Conservation (phyloP, 2,888 invertebrate genomes). For the Omphaloscelis lunosa region DNA sequence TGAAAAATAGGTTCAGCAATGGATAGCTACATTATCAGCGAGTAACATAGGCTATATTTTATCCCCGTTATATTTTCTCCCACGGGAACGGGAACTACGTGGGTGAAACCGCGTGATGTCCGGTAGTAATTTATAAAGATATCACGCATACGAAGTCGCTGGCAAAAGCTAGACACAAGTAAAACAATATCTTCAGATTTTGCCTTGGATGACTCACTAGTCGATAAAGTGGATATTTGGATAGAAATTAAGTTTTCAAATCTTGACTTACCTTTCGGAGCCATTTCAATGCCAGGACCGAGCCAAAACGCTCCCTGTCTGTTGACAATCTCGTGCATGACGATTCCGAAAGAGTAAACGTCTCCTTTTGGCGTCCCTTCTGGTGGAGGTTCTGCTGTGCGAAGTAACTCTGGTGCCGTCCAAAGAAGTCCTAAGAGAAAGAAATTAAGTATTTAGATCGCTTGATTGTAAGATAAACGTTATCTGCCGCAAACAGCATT, state of each 20-base stretch:
- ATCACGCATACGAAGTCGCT: too few relatives aligned
- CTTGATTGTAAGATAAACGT: not conserved
- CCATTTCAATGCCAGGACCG: conserved; percentile 91
- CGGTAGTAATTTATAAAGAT: too few relatives aligned
- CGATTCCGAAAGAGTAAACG: conserved; percentile 98
- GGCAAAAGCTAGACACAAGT: not conserved
- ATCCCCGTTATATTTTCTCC: too few relatives aligned
- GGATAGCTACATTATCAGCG: too few relatives aligned
- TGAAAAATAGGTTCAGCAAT: too few relatives aligned
- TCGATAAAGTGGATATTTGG: not conserved
- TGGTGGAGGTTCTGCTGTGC: conserved; percentile 91
- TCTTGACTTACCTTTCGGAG: conserved; percentile 92
- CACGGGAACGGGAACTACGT: too few relatives aligned
- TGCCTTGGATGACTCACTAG: not conserved
- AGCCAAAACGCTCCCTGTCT: conserved; percentile 97
- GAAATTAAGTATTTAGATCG: not conserved
- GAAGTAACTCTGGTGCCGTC: conserved; percentile 97
- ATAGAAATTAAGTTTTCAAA: not conserved
- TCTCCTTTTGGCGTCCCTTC: conserved; percentile 97
- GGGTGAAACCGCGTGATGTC: too few relatives aligned
- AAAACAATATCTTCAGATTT: not conserved
- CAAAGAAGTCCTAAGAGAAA: conserved; percentile 93
- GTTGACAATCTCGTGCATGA: conserved; percentile 97
- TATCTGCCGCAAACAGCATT: not conserved
- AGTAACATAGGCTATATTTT: too few relatives aligned